Evolutionary conservation across 2,888 invertebrate species (phyloP).

Genomic region (Hirtodrosophila trivittata): DNA sequence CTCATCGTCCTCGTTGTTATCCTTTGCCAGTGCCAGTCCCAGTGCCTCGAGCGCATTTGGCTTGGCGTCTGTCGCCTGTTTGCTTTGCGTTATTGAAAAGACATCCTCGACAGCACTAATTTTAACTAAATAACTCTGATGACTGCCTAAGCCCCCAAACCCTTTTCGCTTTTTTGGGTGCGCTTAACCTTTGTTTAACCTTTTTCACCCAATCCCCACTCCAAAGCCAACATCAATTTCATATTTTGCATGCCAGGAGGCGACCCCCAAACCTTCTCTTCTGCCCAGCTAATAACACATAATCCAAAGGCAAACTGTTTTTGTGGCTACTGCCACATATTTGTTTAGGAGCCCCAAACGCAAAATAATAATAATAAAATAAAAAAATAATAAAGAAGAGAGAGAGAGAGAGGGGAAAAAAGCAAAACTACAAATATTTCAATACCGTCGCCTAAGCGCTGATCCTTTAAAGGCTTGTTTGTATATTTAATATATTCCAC

Average conservation of each 20-base stretch:
- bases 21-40: too few species aligned
- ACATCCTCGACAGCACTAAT: conserved; percentile 75
- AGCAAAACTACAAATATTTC: conserved; percentile 41
- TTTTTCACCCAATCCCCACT: conserved; percentile 36
- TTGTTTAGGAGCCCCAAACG: conserved; percentile 51
- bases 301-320: conserved; percentile 50
- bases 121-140: conserved; percentile 75
- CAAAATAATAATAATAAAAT: conserved; percentile 6
- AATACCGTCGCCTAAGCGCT: conserved; percentile 25
- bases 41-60: conserved; percentile 42
- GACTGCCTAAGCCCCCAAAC: conserved; percentile 53
- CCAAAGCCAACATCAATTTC: conserved; percentile 30
- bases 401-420: conserved; percentile 5
- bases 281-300: conserved; percentile 50
- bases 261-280: not conserved
- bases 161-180: conserved; percentile 24
- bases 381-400: conserved; percentile 7
- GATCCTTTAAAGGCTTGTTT: conserved; percentile 60
- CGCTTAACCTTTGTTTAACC: conserved; percentile 75
- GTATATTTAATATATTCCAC: conserved; percentile 75
- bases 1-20: conserved; percentile 41
- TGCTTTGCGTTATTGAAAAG: conserved; percentile 73
- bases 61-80: conserved; percentile 37
- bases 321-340: conserved; percentile 51
- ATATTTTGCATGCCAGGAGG: conserved; percentile 49